Percentiles rank a stretch among this genome's conserved stretches.
These are phyloP conservation scores for Drosophila parabipectinata DNA, from an alignment of 1,140 invertebrate species.

Conservation along the genomic window DNA sequence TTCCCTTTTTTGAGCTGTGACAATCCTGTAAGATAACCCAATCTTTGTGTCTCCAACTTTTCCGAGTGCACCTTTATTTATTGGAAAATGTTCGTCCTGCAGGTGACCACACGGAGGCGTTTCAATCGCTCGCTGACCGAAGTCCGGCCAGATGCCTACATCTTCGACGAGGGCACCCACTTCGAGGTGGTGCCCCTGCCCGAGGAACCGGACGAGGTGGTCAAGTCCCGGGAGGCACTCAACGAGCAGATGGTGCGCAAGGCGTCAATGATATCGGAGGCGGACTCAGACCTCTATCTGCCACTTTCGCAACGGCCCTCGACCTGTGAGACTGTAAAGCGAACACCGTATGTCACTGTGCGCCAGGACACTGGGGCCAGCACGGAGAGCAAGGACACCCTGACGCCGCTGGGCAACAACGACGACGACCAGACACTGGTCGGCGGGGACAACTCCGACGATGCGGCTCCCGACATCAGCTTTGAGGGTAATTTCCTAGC, in stretches of 20 bases:
- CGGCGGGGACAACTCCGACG: slow-evolving; percentile 74
- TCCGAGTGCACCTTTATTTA: neutral
- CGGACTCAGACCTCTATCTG: slow-evolving; percentile 78
- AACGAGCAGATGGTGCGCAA: slow-evolving; percentile 75
- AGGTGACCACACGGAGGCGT: slow-evolving; percentile 84
- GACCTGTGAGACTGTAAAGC: slow-evolving; percentile 78
- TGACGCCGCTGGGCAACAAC: slow-evolving; percentile 76
- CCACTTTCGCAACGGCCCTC: slow-evolving; percentile 73
- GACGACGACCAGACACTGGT: slow-evolving; percentile 80
- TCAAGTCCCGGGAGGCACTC: slow-evolving; percentile 75
- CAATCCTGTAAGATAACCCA: slow-evolving; percentile 19
- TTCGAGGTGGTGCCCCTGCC: slow-evolving; percentile 85
- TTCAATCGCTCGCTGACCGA: slow-evolving; percentile 88
- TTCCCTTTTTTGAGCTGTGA: slow-evolving; percentile 9
- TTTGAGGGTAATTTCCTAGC: slow-evolving; percentile 75
- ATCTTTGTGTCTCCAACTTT: slow-evolving; percentile 9
- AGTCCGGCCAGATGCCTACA: slow-evolving; percentile 86
- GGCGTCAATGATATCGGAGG: slow-evolving; percentile 83
- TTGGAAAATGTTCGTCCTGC: neutral
- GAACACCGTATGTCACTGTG: slow-evolving; percentile 79
- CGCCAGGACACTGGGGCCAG: slow-evolving; percentile 83
- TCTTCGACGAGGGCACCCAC: slow-evolving; percentile 86
- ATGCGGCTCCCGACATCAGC: slow-evolving; percentile 75
- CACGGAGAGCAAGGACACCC: slow-evolving; percentile 83
- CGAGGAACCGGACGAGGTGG: slow-evolving; percentile 84